Conservation (phyloP, 2,797 vertebrate genomes). For the Aphelocoma californica region DNA sequence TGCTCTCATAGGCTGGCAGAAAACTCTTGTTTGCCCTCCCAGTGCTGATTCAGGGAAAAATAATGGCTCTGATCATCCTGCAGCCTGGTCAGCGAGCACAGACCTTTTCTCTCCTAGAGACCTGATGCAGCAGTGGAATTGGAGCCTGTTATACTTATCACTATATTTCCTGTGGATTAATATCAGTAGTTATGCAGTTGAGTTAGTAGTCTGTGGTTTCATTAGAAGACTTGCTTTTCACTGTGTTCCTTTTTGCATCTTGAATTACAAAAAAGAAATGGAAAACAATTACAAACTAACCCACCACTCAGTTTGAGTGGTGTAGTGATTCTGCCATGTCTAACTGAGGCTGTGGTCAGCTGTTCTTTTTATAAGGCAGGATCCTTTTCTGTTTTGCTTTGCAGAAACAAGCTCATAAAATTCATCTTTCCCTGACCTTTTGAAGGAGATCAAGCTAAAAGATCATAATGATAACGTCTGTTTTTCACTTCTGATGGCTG, state of each 20-base stretch:
- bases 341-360: not conserved
- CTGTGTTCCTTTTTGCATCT: not conserved
- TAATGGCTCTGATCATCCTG: not conserved
- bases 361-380: not conserved
- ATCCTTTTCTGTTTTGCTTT: not conserved
- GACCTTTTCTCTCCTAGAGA: not conserved
- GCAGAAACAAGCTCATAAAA: not conserved
- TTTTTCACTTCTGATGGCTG: not conserved
- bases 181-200: not conserved
- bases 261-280: not conserved
- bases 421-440: not conserved
- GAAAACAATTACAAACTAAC: not conserved
- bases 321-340: not conserved
- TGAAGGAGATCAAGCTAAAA: not conserved
- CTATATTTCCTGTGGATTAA: not conserved
- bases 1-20: constrained; percentile 37
- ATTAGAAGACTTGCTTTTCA: not conserved
- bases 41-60: constrained; percentile 29
- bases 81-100: not conserved
- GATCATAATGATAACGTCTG: not conserved
- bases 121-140: not conserved
- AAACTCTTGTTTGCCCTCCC: not conserved
- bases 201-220: not conserved
- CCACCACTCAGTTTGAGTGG: not conserved
- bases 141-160: not conserved